phyloP scores from a whole-genome alignment of 2,113 vertebrate genomes.

The Corvus hawaiiensis region DNA sequence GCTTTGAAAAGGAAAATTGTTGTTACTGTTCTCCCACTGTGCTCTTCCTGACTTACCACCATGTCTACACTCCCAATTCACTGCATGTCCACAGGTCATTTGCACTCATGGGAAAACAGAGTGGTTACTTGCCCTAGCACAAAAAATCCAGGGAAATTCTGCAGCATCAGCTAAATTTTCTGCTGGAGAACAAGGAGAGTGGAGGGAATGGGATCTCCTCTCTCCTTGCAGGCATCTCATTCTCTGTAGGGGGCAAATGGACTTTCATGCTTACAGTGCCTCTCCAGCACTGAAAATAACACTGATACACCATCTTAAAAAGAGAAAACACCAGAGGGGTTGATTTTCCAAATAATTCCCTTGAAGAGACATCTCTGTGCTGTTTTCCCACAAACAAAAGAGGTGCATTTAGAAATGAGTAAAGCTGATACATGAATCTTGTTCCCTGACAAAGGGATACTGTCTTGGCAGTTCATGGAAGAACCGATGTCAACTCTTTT shows the following conservation, averaged over 20 bases:
- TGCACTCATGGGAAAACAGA: not conserved
- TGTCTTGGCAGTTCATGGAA: not conserved
- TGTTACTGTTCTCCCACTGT: not conserved
- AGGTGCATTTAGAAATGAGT: not conserved
- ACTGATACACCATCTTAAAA: not conserved
- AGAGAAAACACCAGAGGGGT: not conserved
- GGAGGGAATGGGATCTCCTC: not conserved
- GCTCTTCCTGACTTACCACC: not conserved
- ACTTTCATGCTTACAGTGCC: not conserved
- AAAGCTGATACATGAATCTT: not conserved
- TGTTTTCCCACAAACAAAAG: not conserved
- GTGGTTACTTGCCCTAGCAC: not conserved
- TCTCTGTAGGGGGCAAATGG: not conserved
- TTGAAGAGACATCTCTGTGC: not conserved
- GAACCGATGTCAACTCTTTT: not conserved
- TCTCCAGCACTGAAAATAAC: not conserved
- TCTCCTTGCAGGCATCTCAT: not conserved
- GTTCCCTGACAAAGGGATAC: not conserved
- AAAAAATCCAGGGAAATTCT: not conserved
- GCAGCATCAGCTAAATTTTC: slow-evolving; percentile 7
- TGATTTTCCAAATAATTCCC: not conserved
- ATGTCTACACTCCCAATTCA: not conserved
- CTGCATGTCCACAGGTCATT: not conserved
- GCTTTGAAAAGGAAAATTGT: not conserved
- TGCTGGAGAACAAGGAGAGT: not conserved